Percentiles rank a stretch among this genome's conserved stretches.
Evolutionary conservation across 2,113 vertebrate species (phyloP).

Genomic region (Otolemur garnettii): DNA sequence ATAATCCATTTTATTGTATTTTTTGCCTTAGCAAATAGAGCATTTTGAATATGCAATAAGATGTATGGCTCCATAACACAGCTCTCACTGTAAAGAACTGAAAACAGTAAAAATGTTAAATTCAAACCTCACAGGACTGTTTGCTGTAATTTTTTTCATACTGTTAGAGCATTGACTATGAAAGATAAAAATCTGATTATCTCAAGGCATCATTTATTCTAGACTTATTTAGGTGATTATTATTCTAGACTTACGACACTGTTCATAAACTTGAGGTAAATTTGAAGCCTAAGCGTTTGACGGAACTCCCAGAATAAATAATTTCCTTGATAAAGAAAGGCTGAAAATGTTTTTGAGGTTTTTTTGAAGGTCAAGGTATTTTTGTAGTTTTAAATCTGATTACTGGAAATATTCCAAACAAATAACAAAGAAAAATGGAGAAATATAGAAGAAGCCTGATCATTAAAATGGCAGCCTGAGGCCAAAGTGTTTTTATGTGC

Average conservation of each 20-base stretch:
- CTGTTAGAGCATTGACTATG: not conserved
- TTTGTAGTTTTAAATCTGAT: not conserved
- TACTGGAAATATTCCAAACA: not conserved
- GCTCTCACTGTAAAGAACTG: not conserved
- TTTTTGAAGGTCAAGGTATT: not conserved
- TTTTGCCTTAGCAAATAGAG: not conserved
- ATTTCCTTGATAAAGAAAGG: not conserved
- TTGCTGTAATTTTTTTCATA: not conserved
- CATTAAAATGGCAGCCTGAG: not conserved
- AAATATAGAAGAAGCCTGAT: not conserved
- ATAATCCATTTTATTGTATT: not conserved
- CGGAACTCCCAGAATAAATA: not conserved
- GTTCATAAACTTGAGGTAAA: not conserved
- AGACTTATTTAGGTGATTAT: not conserved
- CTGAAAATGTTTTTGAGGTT: not conserved
- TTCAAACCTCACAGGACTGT: not conserved
- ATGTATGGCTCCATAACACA: not conserved
- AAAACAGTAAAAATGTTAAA: not conserved
- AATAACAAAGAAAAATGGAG: not conserved
- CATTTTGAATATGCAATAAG: not conserved
- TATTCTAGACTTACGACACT: not conserved
- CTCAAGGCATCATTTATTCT: not conserved
- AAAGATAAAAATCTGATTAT: slow-evolving; percentile 17
- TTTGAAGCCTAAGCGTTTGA: not conserved
- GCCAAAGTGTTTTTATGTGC: not conserved